Base-by-base conservation (phyloP, 2,113 vertebrate genomes). In the Grammomys surdaster region DNA sequence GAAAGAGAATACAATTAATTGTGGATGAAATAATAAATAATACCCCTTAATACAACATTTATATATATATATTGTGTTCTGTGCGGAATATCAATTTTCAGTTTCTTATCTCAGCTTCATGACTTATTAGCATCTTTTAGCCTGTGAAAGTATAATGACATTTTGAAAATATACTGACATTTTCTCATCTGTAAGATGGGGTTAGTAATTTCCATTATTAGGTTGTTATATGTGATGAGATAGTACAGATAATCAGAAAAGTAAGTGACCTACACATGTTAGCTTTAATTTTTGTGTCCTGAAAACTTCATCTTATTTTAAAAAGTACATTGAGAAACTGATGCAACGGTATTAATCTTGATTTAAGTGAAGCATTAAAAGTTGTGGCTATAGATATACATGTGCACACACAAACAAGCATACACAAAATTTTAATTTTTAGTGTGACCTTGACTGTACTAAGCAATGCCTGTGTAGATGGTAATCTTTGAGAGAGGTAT, bases 121-220 rank as follows among this genome's bases (percentile, higher is more conserved):
- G n/a, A 5, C 9, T 90, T 76, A 31, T 13, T 70, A 84, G 22
- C 0, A 11, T 2, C 51, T 60, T 63, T 78, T 51, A 43, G 0
- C 16, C 20, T 91, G 31, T 22, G 48, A 54, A 93, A 90, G 76
- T 20, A 28, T 36, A 76, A 6, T 43, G 24, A 81, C 14, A 20
- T 80, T 46, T 89, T 12, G 26, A 31, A 67, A 67, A 13, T 31
- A 67, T 67, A 13, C 4, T 46, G 92, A 0, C 1, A 65, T 54
- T 72, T 67, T 31, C 65, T 40, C 65, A 89, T 80, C 12, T 67
- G 1, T 63, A 93, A 95, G 58, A 51, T 95, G 20, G 24, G 7
- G 73, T 91, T 56, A 81, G 70, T 96, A 89, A 63, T 85, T 93
- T 72, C 65, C 3, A 90, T 46, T 13, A 40, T 63, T 82, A 40